Percentiles rank a stretch among this genome's conserved stretches.
These are phyloP conservation scores for Oscheius onirici DNA, from an alignment of 2,888 invertebrate genomes.

Conservation along the genomic window DNA sequence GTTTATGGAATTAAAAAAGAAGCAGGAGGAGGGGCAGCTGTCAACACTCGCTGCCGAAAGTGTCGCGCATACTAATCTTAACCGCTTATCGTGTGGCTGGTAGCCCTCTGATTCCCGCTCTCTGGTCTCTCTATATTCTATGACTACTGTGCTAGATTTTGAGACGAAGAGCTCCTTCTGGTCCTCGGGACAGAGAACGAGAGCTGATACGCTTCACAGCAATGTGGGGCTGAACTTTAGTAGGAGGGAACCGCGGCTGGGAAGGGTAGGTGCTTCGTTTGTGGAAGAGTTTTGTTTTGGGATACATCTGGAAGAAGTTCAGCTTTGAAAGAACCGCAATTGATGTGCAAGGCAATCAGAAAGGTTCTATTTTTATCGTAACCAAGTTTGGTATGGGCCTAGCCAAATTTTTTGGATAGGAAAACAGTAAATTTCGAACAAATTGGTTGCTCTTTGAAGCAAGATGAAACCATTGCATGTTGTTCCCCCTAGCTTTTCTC, in stretches of 20 bases:
- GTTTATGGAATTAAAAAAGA: too few relatives aligned
- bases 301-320: too few relatives aligned
- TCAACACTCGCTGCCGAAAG: neutral
- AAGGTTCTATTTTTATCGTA: too few relatives aligned
- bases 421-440: too few relatives aligned
- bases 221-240: neutral
- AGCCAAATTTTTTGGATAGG: too few relatives aligned
- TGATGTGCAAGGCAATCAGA: too few relatives aligned
- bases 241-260: neutral
- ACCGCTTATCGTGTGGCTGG: conserved; percentile 28
- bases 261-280: neutral
- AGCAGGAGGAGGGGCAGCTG: neutral
- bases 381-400: too few relatives aligned
- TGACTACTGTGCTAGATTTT: conserved; percentile 15
- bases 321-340: too few relatives aligned
- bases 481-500: too few relatives aligned
- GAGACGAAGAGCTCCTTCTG: conserved; percentile 7
- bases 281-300: too few relatives aligned
- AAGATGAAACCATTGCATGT: too few relatives aligned
- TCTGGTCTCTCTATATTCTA: neutral
- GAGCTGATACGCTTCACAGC: conserved; percentile 1
- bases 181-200: neutral
- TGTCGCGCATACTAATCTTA: conserved; percentile 31
- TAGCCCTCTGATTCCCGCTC: neutral
- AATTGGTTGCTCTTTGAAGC: too few relatives aligned